phyloP scores from a whole-genome alignment of 2,113 vertebrate species.

The Vulpes ferrilata region DNA sequence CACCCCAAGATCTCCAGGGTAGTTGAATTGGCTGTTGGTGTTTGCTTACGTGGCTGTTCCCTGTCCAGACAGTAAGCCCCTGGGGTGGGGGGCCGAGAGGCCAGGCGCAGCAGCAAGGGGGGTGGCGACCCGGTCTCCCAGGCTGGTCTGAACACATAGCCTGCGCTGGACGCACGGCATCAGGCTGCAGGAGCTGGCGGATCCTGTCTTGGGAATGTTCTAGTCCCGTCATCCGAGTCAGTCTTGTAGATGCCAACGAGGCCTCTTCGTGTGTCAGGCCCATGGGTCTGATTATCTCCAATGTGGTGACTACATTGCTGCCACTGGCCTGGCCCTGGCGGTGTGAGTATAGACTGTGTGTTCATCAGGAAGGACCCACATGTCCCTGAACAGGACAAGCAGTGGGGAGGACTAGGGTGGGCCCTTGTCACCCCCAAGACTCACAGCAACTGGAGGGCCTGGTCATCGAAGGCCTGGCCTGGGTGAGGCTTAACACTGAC shows the following conservation, averaged over 20 bases:
- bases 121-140: neutral
- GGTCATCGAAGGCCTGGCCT: neutral
- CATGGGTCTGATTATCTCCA: too few relatives aligned
- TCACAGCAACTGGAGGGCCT: rapidly evolving
- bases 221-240: neutral
- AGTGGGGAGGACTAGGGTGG: neutral
- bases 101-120: neutral
- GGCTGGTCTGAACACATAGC: neutral
- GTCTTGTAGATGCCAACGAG: neutral
- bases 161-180: too few relatives aligned
- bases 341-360: neutral
- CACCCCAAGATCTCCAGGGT: neutral
- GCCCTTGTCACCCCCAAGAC: neutral
- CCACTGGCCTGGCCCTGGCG: neutral
- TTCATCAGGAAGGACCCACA: neutral
- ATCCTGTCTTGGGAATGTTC: neutral
- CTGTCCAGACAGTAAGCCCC: neutral
- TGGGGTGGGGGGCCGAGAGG: neutral
- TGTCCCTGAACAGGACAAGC: rapidly evolving
- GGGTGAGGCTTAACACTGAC: rapidly evolving
- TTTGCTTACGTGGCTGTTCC: too few relatives aligned
- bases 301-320: rapidly evolving
- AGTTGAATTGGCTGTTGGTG: neutral
- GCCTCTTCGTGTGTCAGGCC: neutral
- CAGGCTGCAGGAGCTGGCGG: neutral